Evolutionary conservation across 2,797 vertebrate genomes (phyloP), one percentile per base, ranked within the genome.

Genomic region (Cossypha heuglini): DNA sequence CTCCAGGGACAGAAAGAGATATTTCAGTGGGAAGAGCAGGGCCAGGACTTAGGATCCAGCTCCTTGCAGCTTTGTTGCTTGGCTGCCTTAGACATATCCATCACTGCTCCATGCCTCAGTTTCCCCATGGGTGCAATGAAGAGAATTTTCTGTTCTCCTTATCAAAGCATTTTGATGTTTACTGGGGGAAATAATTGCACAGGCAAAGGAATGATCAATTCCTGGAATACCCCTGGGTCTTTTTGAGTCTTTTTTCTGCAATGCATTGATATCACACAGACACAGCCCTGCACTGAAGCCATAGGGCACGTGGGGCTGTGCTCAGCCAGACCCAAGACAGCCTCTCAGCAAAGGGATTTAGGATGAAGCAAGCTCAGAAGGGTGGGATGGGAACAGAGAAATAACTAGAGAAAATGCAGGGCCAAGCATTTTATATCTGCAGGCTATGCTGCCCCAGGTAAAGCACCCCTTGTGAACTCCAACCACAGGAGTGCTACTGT

Each of bases 21-120:
- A 18, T 18, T 3, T 29, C 24, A 11, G 25, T 10, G 55, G 38
- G 45, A 37, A 68, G 28, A 86, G 64, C 31, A 7, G 19, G 52
- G 31, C 16, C 42, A 69, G 74, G 37, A 45, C 4, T 22, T 21
- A 31, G 49, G 29, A 67, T 33, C 3, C 51, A 52, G 28, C 28
- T 89, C 55, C 62, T 72, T 42, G 21, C 21, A 72, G 49, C n/a
- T 75, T 64, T 28, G 49, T 20, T 89, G 9, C 10, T 63, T 62
- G 38, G 40, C 55, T 93, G 37, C 33, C 31, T 79, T 45, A 38
- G 26, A 8, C 6, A 4, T 13, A 14, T 8, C 15, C 31, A 25
- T 63, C 16, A 4, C 43, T 48, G 11, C 1, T 31, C 55, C 0
- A 8, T 94, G 93, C 94, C 93, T 97, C 94, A 83, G 81, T 97